These are phyloP conservation scores for Bembecia ichneumoniformis DNA, from an alignment of 2,888 invertebrate genomes.

Conservation along the genomic window DNA sequence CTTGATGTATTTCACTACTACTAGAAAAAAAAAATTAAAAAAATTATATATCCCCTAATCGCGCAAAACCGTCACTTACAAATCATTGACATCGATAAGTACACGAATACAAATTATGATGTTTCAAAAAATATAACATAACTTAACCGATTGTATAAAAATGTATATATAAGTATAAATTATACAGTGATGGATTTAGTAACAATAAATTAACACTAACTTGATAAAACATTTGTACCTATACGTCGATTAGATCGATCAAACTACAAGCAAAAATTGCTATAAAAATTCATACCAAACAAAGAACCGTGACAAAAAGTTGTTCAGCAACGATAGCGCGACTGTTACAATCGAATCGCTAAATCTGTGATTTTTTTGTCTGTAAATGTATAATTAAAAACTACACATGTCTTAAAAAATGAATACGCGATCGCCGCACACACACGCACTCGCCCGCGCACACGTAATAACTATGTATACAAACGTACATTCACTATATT, in stretches of 20 bases:
- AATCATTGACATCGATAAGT: constrained; percentile 8
- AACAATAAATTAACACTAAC: no score
- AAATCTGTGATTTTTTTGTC: constrained; percentile 52
- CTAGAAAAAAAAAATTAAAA: no score
- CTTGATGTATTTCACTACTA: not conserved
- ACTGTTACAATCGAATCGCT: constrained; percentile 14
- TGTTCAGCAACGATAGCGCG: constrained; percentile 27
- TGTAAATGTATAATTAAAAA: constrained; percentile 55
- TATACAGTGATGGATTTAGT: no score
- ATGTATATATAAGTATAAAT: no score
- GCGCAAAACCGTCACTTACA: constrained; percentile 1
- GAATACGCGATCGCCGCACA: constrained; percentile 49
- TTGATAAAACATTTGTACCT: no score
- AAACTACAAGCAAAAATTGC: no score
- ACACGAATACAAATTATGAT: not conserved
- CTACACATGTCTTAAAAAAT: constrained; percentile 53
- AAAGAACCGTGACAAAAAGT: no score
- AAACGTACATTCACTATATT: constrained; percentile 11
- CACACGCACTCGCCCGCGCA: constrained; percentile 16
- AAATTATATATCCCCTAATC: constrained; percentile 1
- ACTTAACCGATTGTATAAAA: no score
- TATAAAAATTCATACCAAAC: no score
- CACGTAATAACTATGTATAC: constrained; percentile 26
- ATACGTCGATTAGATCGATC: no score
- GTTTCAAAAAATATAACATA: not conserved